Evolutionary conservation across 2,888 invertebrate species (phyloP).

Genomic region (Luperina testacea): DNA sequence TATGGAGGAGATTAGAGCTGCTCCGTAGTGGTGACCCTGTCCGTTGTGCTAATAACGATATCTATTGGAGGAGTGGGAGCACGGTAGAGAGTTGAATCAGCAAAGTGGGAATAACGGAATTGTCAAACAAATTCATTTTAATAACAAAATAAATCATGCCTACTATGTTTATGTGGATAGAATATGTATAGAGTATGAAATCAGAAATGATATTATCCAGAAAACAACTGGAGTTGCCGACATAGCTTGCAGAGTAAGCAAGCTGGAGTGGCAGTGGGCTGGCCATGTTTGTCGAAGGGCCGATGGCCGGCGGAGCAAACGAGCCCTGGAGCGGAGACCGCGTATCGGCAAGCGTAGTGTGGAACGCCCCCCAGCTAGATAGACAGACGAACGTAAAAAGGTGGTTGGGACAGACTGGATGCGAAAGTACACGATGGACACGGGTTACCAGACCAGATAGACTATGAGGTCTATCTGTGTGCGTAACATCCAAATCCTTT

Average conservation of each 20-base stretch:
- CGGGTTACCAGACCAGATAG: no score
- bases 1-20: constrained; percentile 33
- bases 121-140: background rate
- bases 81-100: background rate
- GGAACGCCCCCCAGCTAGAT: background rate
- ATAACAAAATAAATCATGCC: background rate
- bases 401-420: no score
- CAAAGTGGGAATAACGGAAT: background rate
- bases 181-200: background rate
- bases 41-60: constrained; percentile 11
- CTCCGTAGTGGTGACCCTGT: background rate
- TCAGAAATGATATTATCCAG: no score
- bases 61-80: constrained; percentile 1
- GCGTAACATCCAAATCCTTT: background rate
- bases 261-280: background rate
- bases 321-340: background rate
- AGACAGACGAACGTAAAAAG: background rate
- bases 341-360: background rate
- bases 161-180: background rate
- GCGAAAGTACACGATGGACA: no score
- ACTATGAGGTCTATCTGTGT: no score
- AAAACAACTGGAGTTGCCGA: background rate
- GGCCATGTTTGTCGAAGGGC: background rate
- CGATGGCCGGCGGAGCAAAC: background rate
- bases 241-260: background rate